These are phyloP conservation scores for Podarcis lilfordi DNA, from an alignment of 2,797 vertebrate species.

Conservation along the genomic window DNA sequence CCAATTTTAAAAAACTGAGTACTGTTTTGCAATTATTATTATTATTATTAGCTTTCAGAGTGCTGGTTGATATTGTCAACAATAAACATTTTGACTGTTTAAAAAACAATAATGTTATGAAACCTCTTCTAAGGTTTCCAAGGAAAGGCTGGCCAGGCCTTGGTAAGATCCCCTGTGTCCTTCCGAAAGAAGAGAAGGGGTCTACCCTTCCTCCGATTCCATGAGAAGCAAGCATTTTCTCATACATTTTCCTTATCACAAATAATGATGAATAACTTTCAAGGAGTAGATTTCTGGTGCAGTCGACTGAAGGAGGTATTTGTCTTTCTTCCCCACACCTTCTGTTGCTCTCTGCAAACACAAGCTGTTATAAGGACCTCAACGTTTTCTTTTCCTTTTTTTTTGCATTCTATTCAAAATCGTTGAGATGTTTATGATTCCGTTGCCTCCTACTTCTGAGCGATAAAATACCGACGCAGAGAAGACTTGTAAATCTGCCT, in stretches of 20 bases:
- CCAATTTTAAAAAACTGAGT: too few relatives aligned
- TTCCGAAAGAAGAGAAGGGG: too few relatives aligned
- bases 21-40: too few relatives aligned
- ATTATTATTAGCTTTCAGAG: too few relatives aligned
- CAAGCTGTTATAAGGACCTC: slow-evolving; percentile 59
- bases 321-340: slow-evolving; percentile 54
- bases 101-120: background rate
- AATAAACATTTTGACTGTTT: too few relatives aligned
- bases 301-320: slow-evolving; percentile 45
- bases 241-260: slow-evolving; percentile 6
- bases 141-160: background rate
- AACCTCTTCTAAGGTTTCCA: background rate
- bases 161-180: too few relatives aligned
- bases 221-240: slow-evolving; percentile 22
- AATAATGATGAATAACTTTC: slow-evolving; percentile 33
- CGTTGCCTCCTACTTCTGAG: slow-evolving; percentile 63
- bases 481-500: slow-evolving; percentile 72
- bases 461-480: slow-evolving; percentile 65
- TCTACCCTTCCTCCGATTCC: background rate
- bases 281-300: slow-evolving; percentile 42
- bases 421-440: slow-evolving; percentile 60
- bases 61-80: too few relatives aligned
- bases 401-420: slow-evolving; percentile 70
- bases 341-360: slow-evolving; percentile 60
- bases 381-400: slow-evolving; percentile 42